Base-by-base conservation (phyloP, 2,797 vertebrate species). In the Rhincodon typus region DNA sequence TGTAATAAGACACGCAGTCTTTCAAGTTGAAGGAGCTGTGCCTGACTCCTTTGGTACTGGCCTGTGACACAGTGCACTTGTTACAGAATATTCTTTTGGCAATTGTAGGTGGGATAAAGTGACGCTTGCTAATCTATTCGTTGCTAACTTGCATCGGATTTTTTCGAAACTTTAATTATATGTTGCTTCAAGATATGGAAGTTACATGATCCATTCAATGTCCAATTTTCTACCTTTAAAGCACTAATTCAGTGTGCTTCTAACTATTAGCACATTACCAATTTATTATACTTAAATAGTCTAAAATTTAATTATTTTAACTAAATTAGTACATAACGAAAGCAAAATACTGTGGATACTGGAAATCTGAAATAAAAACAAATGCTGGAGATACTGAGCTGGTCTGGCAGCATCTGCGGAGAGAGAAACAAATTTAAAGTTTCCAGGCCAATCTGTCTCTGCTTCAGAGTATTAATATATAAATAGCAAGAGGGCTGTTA, bases 21-120 rank as follows among this genome's bases (percentile, higher is more conserved):
- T 46, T 84, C 5, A 84, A 84, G 19, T 25, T 84, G 19, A 84
- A 84, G 19, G 38, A 84, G 5, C 19, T 84, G 79, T 42, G 38
- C 5, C 38, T 84, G 19, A 8, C 79, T 84, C 38, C 42, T n/a
- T 27, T 46, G 79, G n/a, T 46, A 1, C 19, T 21, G 8, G 23
- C 19, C 38, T 42, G 17, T 38, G 17, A 4, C 4, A 21, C 4
- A 46, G 79, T 19, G 38, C 30, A n/a, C 13, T 77, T 77, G 34
- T n/a, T n/a, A 30, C 7, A 10, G n/a, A 97, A 97, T 97, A 97
- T 98, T 96, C 97, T 98, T 96, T 97, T 98, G 96, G 98, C 97
- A 97, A 97, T 98, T 98, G 98, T 98, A 98, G 97, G 97, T 98
- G 97, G 97, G 97, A 96, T 96, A 97, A 70, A 46, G n/a, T 95